These are phyloP conservation scores for Phylloscopus collybita DNA, from an alignment of 2,797 vertebrate species.

Conservation along the genomic window DNA sequence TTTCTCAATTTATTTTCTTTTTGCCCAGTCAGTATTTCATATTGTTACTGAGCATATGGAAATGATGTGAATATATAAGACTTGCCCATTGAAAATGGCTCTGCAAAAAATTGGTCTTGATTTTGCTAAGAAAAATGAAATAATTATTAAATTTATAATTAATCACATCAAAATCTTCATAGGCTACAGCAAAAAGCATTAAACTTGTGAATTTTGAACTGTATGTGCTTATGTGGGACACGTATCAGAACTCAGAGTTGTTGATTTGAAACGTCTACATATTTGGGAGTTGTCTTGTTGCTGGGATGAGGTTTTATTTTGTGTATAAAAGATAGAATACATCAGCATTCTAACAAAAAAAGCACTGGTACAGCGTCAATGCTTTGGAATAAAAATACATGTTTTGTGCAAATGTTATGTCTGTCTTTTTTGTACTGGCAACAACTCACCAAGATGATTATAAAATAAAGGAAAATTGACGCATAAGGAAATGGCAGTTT, in stretches of 20 bases:
- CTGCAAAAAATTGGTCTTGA: background rate
- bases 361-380: rapidly evolving
- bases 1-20: background rate
- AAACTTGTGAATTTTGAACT: background rate
- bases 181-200: background rate
- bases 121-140: background rate
- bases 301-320: background rate
- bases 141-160: background rate
- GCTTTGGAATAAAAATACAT: background rate
- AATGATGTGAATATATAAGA: background rate
- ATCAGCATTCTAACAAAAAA: background rate
- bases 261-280: background rate
- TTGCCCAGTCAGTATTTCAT: background rate
- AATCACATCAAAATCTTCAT: background rate
- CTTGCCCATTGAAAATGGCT: background rate
- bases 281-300: background rate
- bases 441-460: background rate
- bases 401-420: background rate
- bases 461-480: background rate
- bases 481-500: background rate
- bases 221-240: background rate
- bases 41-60: background rate
- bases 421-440: background rate
- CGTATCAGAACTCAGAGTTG: background rate
- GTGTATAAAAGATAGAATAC: background rate